Conservation (phyloP, 2,888 invertebrate species). For the Phengaris arion region DNA sequence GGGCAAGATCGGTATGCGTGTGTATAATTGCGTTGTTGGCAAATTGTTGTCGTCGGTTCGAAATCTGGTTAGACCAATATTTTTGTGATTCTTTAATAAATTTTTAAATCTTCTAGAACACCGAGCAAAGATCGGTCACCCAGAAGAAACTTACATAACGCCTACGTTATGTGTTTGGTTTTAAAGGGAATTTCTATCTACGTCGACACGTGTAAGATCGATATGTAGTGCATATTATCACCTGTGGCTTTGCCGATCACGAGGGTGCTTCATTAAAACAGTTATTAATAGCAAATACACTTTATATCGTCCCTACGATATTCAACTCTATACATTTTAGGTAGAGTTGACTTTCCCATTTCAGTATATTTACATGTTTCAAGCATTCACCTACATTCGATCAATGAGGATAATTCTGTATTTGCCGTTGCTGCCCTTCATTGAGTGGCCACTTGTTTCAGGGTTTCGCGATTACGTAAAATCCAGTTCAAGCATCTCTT, state of each 20-base stretch:
- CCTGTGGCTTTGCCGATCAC: background rate
- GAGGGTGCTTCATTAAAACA: background rate
- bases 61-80: too few relatives aligned
- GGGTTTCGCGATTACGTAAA: background rate
- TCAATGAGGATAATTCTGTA: conserved; percentile 3
- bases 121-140: too few relatives aligned
- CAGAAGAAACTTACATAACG: too few relatives aligned
- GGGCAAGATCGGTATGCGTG: too few relatives aligned
- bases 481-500: too few relatives aligned
- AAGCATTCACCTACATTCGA: background rate
- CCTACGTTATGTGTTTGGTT: too few relatives aligned
- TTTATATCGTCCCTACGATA: background rate
- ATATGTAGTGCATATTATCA: background rate
- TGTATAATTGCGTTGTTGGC: too few relatives aligned
- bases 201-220: background rate
- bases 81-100: too few relatives aligned
- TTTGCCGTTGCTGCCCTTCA: background rate
- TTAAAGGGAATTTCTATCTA: background rate
- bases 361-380: background rate
- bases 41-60: too few relatives aligned
- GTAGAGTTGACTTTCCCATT: background rate
- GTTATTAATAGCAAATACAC: background rate
- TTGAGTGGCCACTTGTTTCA: conserved; percentile 7
- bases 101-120: too few relatives aligned
- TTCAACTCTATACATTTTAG: background rate